Evolutionary conservation across 2,797 vertebrate species (phyloP).

Genomic region (Catamblyrhynchus diadema): DNA sequence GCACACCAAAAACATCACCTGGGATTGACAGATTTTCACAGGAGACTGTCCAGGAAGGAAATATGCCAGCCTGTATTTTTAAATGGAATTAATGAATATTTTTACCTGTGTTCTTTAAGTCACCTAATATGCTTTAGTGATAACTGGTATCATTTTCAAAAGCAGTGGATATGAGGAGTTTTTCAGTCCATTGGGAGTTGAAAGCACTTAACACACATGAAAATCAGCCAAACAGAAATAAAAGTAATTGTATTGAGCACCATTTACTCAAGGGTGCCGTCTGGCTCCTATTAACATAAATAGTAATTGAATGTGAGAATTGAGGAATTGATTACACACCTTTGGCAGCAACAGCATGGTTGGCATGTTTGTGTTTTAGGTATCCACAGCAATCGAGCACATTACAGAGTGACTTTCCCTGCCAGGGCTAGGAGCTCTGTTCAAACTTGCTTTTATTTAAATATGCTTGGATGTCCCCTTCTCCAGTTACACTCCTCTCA

Average conservation of each 20-base stretch:
- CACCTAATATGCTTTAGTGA: neutral
- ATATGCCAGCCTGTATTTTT: neutral
- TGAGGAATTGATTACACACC: neutral
- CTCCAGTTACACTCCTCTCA: neutral
- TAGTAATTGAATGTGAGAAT: neutral
- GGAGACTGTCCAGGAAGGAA: neutral
- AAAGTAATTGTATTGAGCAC: constrained; percentile 27
- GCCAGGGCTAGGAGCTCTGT: neutral
- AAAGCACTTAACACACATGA: neutral
- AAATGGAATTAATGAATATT: neutral
- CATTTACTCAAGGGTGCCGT: neutral
- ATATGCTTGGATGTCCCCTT: neutral
- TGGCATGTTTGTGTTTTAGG: neutral
- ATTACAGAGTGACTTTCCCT: accelerated
- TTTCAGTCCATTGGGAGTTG: neutral
- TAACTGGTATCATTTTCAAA: neutral
- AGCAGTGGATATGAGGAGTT: neutral
- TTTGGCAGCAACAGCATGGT: neutral
- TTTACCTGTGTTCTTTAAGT: neutral
- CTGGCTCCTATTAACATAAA: constrained; percentile 7
- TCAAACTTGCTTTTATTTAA: neutral
- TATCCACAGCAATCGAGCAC: neutral
- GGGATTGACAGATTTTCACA: neutral
- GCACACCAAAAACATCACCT: accelerated
- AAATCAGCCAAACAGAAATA: constrained; percentile 32